Base-by-base conservation (phyloP, 2,888 invertebrate genomes). In the Galeruca laticollis region DNA sequence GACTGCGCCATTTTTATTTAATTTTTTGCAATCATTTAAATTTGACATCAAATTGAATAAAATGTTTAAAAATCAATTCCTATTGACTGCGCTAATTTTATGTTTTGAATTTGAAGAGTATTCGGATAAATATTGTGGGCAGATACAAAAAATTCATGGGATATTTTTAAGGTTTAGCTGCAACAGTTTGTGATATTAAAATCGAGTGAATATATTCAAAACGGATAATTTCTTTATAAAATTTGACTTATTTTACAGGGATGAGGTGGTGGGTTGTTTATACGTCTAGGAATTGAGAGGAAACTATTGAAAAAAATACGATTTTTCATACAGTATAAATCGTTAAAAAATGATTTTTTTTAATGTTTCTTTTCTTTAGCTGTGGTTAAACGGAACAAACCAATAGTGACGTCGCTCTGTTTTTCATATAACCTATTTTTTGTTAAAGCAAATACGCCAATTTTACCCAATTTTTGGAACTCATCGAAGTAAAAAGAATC, bases 151-250 rank as follows among this genome's bases (percentile, higher is more conserved):
- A 47, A 9, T 15, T 47, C 3, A n/a, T 47, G 47, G 18, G 6
- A 52, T 13, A 51, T 52, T 10, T 49, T 49, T 49, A 26, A 47
- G 57, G 57, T 65, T 65, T 37, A 65, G 57, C 65, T 65, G 49
- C 49, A 56, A 33, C 47, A 65, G n/a, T 26, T 65, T 65, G 65
- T 65, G 65, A 65, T 65, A 65, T 57, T 57, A 35, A 57, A 57
- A 57, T 18, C 56, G 21, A 57, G 18, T 57, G 33, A 15, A 15
- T 5, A 54, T 54, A 35, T 15, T 10, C 11, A 56, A 31, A 15
- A 31, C n/a, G 11, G 31, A 31, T 54, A 63, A 40, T 37, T 63
- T 40, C 20, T 37, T 63, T 54, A 9, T 54, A 40, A 40, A n/a
- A 40, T 21, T 56, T 5, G n/a, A 21, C 11, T 15, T 18, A 56